Evolutionary conservation across 2,888 invertebrate genomes (phyloP).

Genomic region (Thera obeliscata): DNA sequence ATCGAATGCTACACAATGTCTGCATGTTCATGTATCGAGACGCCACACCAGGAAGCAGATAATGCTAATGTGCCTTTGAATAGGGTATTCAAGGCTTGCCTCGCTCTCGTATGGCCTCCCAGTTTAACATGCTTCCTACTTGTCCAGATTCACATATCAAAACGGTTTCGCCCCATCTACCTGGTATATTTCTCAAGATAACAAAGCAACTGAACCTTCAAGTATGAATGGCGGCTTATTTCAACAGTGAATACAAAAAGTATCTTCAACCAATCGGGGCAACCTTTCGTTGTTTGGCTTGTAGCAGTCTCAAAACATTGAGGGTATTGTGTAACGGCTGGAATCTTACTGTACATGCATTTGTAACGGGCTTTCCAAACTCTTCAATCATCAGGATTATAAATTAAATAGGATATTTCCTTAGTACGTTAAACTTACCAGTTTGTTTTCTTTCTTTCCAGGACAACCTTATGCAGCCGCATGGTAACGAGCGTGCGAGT

Average conservation of each 20-base stretch:
- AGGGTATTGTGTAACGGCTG: slow-evolving; percentile 66
- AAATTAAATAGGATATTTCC: slow-evolving; percentile 46
- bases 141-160: slow-evolving; percentile 50
- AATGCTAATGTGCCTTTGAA: slow-evolving; percentile 82
- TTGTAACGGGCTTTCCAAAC: slow-evolving; percentile 60
- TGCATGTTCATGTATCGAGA: slow-evolving; percentile 65
- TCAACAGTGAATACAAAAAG: slow-evolving; percentile 34
- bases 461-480: slow-evolving; percentile 91
- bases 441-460: slow-evolving; percentile 79
- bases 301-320: slow-evolving; percentile 67
- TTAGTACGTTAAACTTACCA: slow-evolving; percentile 40
- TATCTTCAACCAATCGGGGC: slow-evolving; percentile 49
- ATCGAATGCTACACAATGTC: slow-evolving; percentile 56
- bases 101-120: slow-evolving; percentile 74
- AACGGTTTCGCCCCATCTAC: slow-evolving; percentile 31
- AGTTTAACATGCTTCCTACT: slow-evolving; percentile 68
- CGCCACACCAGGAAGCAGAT: slow-evolving; percentile 75
- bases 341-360: slow-evolving; percentile 63
- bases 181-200: slow-evolving; percentile 37
- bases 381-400: slow-evolving; percentile 59
- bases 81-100: slow-evolving; percentile 79
- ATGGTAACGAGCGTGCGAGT: slow-evolving; percentile 89
- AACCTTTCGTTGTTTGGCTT: slow-evolving; percentile 57
- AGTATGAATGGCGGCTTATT: slow-evolving; percentile 36
- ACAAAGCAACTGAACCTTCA: slow-evolving; percentile 44